phyloP scores from a whole-genome alignment of 2,888 invertebrate genomes.

The Oscheius myriophilus region DNA sequence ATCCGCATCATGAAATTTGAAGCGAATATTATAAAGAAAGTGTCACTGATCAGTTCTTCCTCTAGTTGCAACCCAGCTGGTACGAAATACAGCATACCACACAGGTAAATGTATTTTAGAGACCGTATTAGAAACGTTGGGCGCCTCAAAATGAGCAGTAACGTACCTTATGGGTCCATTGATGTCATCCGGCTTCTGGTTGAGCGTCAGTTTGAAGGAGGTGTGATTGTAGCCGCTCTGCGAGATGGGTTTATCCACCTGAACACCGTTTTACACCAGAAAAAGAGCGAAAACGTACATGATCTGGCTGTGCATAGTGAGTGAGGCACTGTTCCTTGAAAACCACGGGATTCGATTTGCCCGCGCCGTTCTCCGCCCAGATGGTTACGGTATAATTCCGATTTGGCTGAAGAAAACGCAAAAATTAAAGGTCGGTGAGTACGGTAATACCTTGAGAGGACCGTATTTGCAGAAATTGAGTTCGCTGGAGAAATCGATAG shows the following conservation, averaged over 20 bases:
- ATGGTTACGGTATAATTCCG: constrained; percentile 68
- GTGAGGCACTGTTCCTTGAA: constrained; percentile 62
- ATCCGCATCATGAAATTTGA: too few relatives aligned
- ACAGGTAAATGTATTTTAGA: too few relatives aligned
- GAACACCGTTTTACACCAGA: not conserved
- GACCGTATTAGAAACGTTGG: too few relatives aligned
- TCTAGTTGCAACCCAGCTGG: too few relatives aligned
- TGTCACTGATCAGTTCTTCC: too few relatives aligned
- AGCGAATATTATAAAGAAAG: too few relatives aligned
- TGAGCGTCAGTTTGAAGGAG: constrained; percentile 60
- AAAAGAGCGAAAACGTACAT: constrained; percentile 12
- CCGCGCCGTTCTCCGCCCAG: constrained; percentile 69
- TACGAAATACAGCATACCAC: too few relatives aligned
- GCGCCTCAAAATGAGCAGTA: too few relatives aligned
- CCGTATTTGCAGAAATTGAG: constrained; percentile 68
- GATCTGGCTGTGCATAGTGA: constrained; percentile 65
- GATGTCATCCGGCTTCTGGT: constrained; percentile 59
- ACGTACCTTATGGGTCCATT: constrained; percentile 69
- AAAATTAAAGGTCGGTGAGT: not conserved
- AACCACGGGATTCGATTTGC: constrained; percentile 49
- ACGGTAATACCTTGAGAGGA: constrained; percentile 59
- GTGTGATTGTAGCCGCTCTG: constrained; percentile 53
- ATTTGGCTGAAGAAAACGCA: constrained; percentile 60
- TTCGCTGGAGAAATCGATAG: constrained; percentile 52
- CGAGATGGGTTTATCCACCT: constrained; percentile 58